Evolutionary conservation across 1,140 invertebrate species (phyloP), one percentile per base, ranked within the genome.

Genomic region (Heliconius himera): DNA sequence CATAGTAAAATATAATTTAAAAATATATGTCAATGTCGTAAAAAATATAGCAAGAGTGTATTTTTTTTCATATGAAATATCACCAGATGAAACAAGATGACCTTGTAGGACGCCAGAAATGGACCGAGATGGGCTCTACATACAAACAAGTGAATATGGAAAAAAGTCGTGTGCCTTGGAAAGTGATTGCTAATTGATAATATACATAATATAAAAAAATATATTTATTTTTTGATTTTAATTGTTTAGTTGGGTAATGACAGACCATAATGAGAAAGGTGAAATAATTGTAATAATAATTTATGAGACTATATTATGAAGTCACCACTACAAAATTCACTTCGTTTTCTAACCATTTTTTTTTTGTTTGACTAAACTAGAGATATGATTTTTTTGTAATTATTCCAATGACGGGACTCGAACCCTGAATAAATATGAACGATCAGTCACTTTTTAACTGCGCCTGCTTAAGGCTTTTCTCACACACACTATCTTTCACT

Each of bases 41-140:
- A 26, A 29, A 26, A 26, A 66, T 66, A 66, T 29, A 29, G 9
- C 60, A 66, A 18, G 26, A 66, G 26, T 66, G 26, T 3, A 11
- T 49, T 49, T 66, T 29, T 66, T 66, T 66, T 66, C 9, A 66
- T 66, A 66, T 66, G 11, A 66, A 66, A 26, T 66, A 66, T 66
- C 22, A 66, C 60, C 60, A 66, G 60, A 66, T 66, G 26, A 13
- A 66, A 66, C 60, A 66, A 66, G 60, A 9, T 22, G 60, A 16
- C 60, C 60, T 66, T 66, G 60, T 3, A 0, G n/a, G 60, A 5
- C 1, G 60, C 22, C 60, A 66, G 22, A 66, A 66, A 29, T 29
- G 60, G 60, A 29, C 11, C 9, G 26, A 66, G 60, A 66, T 66
- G 60, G 26, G 60, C 26, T 66, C 26, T 29, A 66, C 9, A 16